Evolutionary conservation across 2,113 vertebrate genomes (phyloP).

Genomic region (Otolemur garnettii): DNA sequence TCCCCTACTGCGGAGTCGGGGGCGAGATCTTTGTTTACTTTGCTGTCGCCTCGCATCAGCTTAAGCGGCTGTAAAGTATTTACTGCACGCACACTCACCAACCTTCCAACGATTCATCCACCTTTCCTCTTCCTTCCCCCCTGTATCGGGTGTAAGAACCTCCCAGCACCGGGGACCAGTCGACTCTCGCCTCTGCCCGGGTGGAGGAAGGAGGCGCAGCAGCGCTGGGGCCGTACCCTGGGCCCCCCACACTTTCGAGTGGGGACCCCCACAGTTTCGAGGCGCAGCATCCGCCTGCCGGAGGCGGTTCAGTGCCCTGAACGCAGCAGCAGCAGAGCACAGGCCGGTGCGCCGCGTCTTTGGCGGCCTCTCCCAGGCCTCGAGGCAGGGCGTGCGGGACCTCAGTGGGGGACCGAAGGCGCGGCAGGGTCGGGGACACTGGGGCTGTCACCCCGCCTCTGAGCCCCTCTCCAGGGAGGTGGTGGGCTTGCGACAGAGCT

Average conservation of each 20-base stretch:
- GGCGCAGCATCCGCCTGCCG: no score
- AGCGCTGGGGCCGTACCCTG: accelerated
- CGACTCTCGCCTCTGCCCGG: accelerated
- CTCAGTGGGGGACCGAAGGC: accelerated
- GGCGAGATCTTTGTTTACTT: background rate
- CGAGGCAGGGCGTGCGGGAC: background rate
- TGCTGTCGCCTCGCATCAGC: background rate
- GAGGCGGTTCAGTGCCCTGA: background rate
- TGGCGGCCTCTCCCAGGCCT: background rate
- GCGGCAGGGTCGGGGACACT: no score
- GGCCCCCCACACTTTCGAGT: no score
- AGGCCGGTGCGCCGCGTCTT: accelerated
- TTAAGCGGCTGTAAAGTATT: background rate
- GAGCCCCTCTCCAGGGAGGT: accelerated
- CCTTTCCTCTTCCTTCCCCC: background rate
- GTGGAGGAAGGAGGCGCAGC: background rate
- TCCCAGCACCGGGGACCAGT: no score
- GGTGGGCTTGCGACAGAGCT: background rate
- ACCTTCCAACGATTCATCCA: background rate
- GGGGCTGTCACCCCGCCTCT: no score
- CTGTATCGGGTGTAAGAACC: background rate
- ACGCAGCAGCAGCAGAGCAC: no score
- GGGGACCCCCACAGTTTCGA: no score
- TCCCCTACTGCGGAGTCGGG: background rate
- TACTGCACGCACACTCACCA: background rate